Evolutionary conservation across 2,888 invertebrate genomes (phyloP).

Genomic region (Diaphora mendica): DNA sequence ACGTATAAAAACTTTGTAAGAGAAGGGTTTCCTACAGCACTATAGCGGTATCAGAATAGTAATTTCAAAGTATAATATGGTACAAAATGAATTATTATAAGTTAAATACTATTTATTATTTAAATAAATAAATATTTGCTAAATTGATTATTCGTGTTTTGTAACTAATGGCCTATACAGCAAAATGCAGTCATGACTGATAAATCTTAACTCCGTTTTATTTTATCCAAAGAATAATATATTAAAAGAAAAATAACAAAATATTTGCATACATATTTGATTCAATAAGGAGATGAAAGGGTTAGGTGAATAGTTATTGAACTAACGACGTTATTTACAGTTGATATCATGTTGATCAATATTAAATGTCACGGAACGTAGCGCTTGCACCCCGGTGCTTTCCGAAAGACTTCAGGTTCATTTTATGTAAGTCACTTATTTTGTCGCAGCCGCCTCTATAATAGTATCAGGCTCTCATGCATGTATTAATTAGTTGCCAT

Average conservation of each 20-base stretch:
- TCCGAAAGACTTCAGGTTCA: constrained; percentile 9
- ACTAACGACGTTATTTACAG: background rate
- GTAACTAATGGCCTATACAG: background rate
- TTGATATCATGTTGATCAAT: background rate
- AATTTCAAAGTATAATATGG: background rate
- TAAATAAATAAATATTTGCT: too few species aligned
- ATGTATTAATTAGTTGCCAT: constrained; percentile 31
- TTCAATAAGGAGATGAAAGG: background rate
- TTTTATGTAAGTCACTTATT: constrained; percentile 26
- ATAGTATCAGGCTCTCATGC: constrained; percentile 30
- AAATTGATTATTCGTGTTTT: too few species aligned
- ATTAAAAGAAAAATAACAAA: background rate
- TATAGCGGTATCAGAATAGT: background rate
- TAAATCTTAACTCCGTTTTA: background rate
- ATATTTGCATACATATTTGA: background rate
- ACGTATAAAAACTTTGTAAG: background rate
- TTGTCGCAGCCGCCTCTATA: constrained; percentile 16
- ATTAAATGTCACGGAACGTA: constrained; percentile 7
- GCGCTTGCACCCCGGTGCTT: background rate
- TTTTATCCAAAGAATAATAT: background rate
- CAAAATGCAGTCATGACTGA: background rate
- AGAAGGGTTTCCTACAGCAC: background rate
- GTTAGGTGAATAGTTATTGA: background rate
- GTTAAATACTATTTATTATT: background rate
- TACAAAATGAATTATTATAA: background rate